Base-by-base conservation (phyloP, 2,797 vertebrate genomes). In the Sebastes melanostomus region DNA sequence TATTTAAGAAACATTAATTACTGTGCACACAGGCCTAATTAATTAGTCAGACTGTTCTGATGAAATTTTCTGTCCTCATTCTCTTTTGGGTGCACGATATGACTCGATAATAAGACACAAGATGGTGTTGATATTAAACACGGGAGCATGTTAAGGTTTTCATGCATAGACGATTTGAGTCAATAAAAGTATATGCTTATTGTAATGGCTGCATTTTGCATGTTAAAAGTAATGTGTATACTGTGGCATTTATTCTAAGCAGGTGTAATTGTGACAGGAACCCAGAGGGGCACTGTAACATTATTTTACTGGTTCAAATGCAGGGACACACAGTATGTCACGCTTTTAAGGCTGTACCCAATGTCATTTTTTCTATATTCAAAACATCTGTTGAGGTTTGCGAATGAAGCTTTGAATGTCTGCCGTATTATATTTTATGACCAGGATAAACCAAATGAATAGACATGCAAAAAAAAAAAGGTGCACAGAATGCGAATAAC, bases 1-100 rank as follows among this genome's bases (percentile, higher is more conserved):
- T 61, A 56, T 74, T 74, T 75, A 81, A 79, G 13, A 73, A 36
- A 59, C 36, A 61, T 27, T 76, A 66, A 83, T 77, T 67, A 77
- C 55, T 70, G 50, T 42, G 75, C 25, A 79, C 11, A 46, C 6
- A 62, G 34, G n/a, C 22, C 56, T 72, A 66, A 78, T 80, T 80
- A 80, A 84, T 67, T 61, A 69, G 20, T 27, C 72, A 42, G 50
- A 67, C n/a, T 62, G 6, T 60, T 58, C 42, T 65, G 58, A 76
- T 36, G 8, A 70, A 32, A 60, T 54, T n/a, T n/a, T 67, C n/a
- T 68, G 59, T 77, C 32, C 71, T 38, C 3, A 34, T 78, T 72
- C 9, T 68, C 20, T 52, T 69, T 60, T 24, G 9, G n/a, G 27
- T 22, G 38, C 54, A 36, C 18, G 11, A 55, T 22, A 9, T 10